Evolutionary conservation across 2,797 vertebrate species (phyloP).

Genomic region (Muraenolepis orangiensis): DNA sequence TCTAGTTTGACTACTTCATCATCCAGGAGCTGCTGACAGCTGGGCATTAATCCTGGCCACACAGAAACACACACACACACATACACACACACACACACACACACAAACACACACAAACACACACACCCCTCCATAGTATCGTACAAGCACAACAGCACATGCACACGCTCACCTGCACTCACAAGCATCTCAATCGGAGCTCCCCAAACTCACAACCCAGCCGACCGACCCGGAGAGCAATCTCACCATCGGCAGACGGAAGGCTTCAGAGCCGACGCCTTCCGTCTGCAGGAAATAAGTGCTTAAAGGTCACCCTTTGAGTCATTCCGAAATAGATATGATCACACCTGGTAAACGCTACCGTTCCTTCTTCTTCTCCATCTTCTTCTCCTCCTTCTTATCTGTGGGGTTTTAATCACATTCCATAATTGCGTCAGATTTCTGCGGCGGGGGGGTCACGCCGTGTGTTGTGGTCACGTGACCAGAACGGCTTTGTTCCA

Average conservation of each 20-base stretch:
- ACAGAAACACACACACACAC: conserved; percentile 10
- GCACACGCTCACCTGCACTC: neutral
- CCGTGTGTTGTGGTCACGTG: neutral
- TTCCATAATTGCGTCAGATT: neutral
- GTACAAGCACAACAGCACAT: neutral
- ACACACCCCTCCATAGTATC: too few species aligned
- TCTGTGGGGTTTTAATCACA: neutral
- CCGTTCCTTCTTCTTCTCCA: neutral
- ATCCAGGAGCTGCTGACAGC: conserved; percentile 52
- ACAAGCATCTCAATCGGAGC: neutral
- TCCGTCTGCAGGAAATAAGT: neutral
- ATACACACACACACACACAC: neutral
- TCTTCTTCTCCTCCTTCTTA: neutral
- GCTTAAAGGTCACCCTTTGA: neutral
- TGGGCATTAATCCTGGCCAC: conserved; percentile 54
- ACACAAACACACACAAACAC: neutral
- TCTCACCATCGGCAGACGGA: conserved; percentile 25
- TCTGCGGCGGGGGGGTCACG: neutral
- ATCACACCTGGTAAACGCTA: neutral
- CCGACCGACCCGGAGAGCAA: neutral
- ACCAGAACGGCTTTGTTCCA: neutral
- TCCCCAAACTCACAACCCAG: neutral
- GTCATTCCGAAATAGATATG: neutral
- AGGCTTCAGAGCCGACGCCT: neutral
- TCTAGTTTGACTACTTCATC: conserved; percentile 63